phyloP scores from a whole-genome alignment of 1,140 invertebrate genomes.

The Neodiprion fabricii region DNA sequence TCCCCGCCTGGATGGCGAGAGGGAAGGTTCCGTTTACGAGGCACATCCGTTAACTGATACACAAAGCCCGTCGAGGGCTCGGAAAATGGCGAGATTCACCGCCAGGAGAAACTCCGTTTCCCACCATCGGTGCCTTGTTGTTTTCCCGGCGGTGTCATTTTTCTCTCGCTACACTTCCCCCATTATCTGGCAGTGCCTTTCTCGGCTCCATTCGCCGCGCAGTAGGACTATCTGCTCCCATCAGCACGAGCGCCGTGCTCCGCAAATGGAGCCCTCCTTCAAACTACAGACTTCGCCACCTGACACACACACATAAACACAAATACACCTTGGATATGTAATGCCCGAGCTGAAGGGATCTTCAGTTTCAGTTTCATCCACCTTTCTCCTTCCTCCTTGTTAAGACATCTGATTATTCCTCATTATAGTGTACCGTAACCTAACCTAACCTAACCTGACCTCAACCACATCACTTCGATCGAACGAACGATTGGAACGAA shows the following conservation, averaged over 20 bases:
- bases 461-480: too few species aligned
- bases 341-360: neutral
- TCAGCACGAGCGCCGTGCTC: neutral
- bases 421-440: too few species aligned
- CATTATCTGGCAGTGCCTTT: neutral
- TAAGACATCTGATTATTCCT: too few species aligned
- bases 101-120: neutral
- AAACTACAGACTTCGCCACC: neutral
- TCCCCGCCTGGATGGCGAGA: neutral
- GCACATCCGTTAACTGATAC: constrained; percentile 5
- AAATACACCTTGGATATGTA: neutral
- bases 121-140: constrained; percentile 25
- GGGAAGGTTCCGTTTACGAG: neutral
- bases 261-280: neutral
- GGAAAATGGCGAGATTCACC: neutral
- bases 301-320: too few species aligned
- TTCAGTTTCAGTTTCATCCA: neutral
- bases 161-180: constrained; percentile 9
- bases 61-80: neutral
- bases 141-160: constrained; percentile 27
- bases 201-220: neutral
- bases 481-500: too few species aligned
- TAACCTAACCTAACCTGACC: too few species aligned
- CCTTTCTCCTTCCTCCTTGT: too few species aligned
- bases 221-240: neutral